phyloP scores from a whole-genome alignment of 2,113 vertebrate genomes.

The Petrocephalus microphthalmus region DNA sequence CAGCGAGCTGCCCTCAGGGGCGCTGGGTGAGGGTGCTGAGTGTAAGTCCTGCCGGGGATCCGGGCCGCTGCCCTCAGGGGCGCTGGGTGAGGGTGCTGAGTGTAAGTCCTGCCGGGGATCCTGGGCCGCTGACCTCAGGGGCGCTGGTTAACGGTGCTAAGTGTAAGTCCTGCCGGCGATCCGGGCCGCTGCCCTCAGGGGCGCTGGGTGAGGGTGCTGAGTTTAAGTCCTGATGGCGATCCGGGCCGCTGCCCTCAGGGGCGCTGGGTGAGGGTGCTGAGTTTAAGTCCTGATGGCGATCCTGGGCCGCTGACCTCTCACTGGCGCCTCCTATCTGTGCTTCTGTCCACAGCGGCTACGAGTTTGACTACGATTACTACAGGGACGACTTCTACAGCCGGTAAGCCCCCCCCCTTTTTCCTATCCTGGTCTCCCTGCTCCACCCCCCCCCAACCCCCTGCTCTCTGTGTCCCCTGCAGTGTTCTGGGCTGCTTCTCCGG shows the following conservation, averaged over 20 bases:
- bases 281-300: too few species aligned
- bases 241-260: too few species aligned
- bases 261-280: neutral
- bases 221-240: too few species aligned
- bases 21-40: too few species aligned
- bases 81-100: neutral
- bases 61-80: too few species aligned
- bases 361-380: slow-evolving; percentile 99
- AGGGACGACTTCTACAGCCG: slow-evolving; percentile 97
- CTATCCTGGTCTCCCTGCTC: too few species aligned
- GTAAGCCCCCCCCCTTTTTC: slow-evolving; percentile 68
- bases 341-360: slow-evolving; percentile 74
- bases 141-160: neutral
- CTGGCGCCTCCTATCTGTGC: slow-evolving; percentile 35
- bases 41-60: too few species aligned
- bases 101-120: too few species aligned
- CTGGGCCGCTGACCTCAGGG: too few species aligned
- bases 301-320: neutral
- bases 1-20: neutral
- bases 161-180: too few species aligned
- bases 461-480: neutral
- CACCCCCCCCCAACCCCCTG: neutral
- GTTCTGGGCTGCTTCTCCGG: neutral
- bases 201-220: neutral
- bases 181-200: too few species aligned